A percentile compares a stretch with the other conserved stretches of the same genome.
Evolutionary conservation across 2,797 vertebrate species (phyloP).

Genomic region (Fratercula arctica): DNA sequence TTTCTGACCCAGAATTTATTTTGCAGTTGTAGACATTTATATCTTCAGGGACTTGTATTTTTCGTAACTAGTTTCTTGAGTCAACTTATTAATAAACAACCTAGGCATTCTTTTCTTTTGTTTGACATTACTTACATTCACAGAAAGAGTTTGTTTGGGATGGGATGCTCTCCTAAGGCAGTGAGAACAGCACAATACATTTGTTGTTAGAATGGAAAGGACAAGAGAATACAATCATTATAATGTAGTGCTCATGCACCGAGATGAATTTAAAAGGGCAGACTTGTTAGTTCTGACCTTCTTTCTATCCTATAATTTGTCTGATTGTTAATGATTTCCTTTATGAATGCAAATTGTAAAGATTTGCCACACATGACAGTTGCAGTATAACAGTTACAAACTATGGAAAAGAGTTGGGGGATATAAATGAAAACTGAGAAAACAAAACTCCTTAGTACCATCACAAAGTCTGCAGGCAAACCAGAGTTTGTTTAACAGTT

Average conservation of each 20-base stretch:
- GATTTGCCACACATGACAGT: background rate
- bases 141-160: background rate
- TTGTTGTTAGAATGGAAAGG: background rate
- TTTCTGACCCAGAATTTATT: background rate
- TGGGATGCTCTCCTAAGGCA: background rate
- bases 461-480: background rate
- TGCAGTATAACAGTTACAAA: background rate
- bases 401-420: background rate
- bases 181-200: background rate
- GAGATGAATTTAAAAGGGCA: background rate
- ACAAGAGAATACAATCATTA: background rate
- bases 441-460: background rate
- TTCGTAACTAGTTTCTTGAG: background rate
- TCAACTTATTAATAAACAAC: background rate
- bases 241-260: fast-evolving
- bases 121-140: background rate
- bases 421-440: background rate
- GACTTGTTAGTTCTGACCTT: background rate
- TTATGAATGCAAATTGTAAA: background rate
- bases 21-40: background rate
- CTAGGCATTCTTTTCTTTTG: background rate
- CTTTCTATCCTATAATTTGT: background rate
- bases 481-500: background rate
- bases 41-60: background rate
- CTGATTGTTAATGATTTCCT: background rate